Conservation (phyloP, 2,113 vertebrate genomes). For the Aptenodytes forsteri region DNA sequence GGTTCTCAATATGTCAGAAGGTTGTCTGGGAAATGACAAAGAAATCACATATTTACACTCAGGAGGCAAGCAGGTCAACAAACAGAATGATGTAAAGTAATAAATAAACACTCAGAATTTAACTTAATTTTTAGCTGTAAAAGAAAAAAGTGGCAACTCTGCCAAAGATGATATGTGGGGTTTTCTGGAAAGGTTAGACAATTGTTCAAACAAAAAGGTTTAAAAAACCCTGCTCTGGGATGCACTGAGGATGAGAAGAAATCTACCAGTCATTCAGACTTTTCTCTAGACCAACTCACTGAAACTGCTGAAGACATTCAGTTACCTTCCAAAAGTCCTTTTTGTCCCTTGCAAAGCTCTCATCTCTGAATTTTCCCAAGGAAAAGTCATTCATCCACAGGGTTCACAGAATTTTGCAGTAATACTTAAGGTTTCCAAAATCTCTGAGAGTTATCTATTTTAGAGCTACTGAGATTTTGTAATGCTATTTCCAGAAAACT, state of each 20-base stretch:
- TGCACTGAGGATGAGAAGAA: neutral
- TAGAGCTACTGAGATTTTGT: neutral
- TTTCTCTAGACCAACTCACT: neutral
- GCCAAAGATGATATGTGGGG: accelerated
- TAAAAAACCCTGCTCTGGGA: neutral
- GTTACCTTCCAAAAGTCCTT: neutral
- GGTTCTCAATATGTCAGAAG: neutral
- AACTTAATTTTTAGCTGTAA: neutral
- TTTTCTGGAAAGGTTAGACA: neutral
- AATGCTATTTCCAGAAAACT: neutral
- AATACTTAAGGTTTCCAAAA: neutral
- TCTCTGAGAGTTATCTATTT: neutral
- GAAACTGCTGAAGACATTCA: neutral
- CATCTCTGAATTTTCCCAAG: neutral
- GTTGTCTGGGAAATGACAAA: neutral
- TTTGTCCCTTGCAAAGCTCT: neutral
- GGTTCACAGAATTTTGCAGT: neutral
- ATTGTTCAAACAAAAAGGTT: neutral
- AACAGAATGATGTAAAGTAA: neutral
- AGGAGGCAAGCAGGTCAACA: neutral
- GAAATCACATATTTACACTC: neutral
- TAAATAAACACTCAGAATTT: neutral
- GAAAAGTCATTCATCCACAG: neutral
- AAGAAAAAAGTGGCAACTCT: neutral
- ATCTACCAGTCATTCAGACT: neutral